Conservation (phyloP, 2,113 vertebrate genomes). For the Edolisoma coerulescens region DNA sequence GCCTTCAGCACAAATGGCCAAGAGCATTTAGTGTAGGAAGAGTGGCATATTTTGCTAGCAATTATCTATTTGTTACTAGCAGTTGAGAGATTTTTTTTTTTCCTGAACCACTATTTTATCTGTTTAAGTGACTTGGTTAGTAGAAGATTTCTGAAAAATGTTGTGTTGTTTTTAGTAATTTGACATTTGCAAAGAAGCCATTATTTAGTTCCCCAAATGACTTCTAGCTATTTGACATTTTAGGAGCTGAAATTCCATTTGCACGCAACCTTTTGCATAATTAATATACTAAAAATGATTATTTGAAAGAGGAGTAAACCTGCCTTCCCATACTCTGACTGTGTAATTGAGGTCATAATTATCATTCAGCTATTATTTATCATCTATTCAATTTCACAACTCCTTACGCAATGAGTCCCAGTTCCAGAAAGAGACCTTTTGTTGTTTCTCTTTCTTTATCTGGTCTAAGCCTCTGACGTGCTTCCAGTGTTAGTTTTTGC, state of each 20-base stretch:
- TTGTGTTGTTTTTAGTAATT: not conserved
- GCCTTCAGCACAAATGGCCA: not conserved
- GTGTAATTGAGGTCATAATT: not conserved
- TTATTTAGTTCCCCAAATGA: not conserved
- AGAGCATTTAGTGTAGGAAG: not conserved
- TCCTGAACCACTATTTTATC: not conserved
- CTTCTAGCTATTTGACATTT: slow-evolving; percentile 10
- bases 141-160: not conserved
- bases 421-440: not conserved
- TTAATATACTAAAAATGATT: not conserved
- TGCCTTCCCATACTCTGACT: not conserved
- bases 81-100: not conserved
- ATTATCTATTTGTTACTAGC: not conserved
- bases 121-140: not conserved
- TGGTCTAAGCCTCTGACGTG: not conserved
- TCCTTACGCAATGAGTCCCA: not conserved
- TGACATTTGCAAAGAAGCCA: not conserved
- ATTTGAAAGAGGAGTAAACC: not conserved
- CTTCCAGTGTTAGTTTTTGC: not conserved
- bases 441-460: not conserved
- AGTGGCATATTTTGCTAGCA: not conserved
- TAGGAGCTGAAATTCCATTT: not conserved
- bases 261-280: not conserved
- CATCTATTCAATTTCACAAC: not conserved
- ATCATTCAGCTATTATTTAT: not conserved